These are phyloP conservation scores for Lemur catta DNA, from an alignment of 2,797 vertebrate genomes.

Conservation along the genomic window DNA sequence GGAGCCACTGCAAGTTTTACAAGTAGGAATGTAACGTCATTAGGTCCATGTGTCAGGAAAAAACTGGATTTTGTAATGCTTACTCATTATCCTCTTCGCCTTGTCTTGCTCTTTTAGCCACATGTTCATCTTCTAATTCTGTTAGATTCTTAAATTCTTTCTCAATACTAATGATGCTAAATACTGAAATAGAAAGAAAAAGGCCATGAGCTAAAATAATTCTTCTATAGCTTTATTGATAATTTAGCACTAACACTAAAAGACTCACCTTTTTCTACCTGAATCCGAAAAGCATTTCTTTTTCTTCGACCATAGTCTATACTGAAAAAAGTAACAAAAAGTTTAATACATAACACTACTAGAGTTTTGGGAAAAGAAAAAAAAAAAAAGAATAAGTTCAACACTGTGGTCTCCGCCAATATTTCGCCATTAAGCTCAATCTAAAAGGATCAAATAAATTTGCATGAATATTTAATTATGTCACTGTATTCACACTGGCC, in stretches of 20 bases:
- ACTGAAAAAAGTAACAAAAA: slow-evolving; percentile 80
- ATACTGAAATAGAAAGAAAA: slow-evolving; percentile 85
- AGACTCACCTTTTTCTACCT: slow-evolving; percentile 93
- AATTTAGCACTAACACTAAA: background rate
- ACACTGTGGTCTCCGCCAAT: background rate
- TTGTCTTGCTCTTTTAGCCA: slow-evolving; percentile 90
- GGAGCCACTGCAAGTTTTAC: background rate
- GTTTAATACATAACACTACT: background rate
- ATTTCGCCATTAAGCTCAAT: background rate
- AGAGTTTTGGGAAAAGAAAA: no score
- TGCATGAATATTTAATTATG: background rate
- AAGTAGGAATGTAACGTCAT: background rate
- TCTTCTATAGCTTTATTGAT: background rate
- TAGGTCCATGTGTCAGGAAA: background rate
- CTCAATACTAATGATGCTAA: slow-evolving; percentile 87
- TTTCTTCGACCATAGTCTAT: slow-evolving; percentile 95
- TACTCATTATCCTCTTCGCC: slow-evolving; percentile 86
- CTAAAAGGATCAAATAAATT: background rate
- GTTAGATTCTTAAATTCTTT: slow-evolving; percentile 80
- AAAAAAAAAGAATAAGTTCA: background rate
- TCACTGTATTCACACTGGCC: background rate
- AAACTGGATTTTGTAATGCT: slow-evolving; percentile 27
- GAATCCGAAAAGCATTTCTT: slow-evolving; percentile 95
- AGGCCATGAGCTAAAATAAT: background rate
- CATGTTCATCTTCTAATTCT: slow-evolving; percentile 88